A percentile compares a stretch with the other conserved stretches of the same genome.
Evolutionary conservation across 2,797 vertebrate genomes (phyloP).

Genomic region (Alca torda): DNA sequence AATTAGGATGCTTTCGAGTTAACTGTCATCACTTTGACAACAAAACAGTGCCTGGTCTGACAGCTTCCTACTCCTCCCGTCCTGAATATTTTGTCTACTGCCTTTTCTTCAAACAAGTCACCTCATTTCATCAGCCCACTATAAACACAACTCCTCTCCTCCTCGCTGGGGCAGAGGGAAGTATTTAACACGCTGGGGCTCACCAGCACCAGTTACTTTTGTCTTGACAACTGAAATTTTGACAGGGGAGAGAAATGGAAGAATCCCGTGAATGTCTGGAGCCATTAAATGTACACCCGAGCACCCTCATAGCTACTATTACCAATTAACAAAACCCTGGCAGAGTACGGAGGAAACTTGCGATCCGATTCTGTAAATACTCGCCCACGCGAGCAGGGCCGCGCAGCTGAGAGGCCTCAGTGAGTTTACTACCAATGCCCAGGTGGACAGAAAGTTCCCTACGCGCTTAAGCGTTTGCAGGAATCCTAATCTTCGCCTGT

Average conservation of each 20-base stretch:
- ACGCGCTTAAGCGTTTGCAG: neutral
- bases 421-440: neutral
- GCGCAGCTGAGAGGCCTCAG: neutral
- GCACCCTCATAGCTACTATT: constrained; percentile 13
- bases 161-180: constrained; percentile 15
- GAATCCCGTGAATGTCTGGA: neutral
- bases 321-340: constrained; percentile 47
- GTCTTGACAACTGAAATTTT: constrained; percentile 58
- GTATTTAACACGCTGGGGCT: constrained; percentile 5
- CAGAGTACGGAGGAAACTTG: constrained; percentile 2
- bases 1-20: neutral
- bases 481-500: neutral
- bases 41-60: neutral
- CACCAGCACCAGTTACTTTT: constrained; percentile 14
- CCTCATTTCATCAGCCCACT: constrained; percentile 28
- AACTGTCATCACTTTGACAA: neutral
- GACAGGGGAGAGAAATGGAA: constrained; percentile 31
- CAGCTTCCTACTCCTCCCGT: neutral
- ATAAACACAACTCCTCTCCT: constrained; percentile 39
- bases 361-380: neutral
- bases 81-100: constrained; percentile 50
- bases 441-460: neutral
- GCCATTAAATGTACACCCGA: neutral
- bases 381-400: neutral
- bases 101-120: constrained; percentile 9